A percentile compares a stretch with the other conserved stretches of the same genome.
Evolutionary conservation across 1,140 invertebrate species (phyloP).

Genomic region (Sitobion miscanthi): DNA sequence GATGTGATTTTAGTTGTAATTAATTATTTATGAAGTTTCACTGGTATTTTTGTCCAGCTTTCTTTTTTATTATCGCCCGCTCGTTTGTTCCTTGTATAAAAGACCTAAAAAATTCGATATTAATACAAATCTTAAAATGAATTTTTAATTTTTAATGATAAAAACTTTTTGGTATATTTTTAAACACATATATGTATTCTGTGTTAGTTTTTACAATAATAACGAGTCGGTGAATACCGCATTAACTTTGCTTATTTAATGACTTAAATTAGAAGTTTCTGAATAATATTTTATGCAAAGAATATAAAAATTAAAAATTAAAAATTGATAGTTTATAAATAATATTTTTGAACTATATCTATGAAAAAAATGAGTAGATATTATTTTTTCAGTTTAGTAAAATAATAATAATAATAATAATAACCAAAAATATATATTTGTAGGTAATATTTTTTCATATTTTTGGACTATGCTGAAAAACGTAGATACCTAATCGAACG

Average conservation of each 20-base stretch:
- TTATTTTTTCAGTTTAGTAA: too few species aligned
- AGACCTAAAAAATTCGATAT: neutral
- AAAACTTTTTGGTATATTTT: slow-evolving; percentile 3
- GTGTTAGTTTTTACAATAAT: neutral
- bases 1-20: neutral
- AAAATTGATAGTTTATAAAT: neutral
- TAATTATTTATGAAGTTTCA: neutral
- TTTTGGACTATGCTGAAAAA: neutral
- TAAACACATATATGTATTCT: neutral
- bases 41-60: neutral
- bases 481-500: neutral
- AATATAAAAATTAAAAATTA: neutral
- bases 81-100: neutral
- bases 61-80: neutral
- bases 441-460: too few species aligned
- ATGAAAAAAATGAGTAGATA: too few species aligned
- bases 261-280: neutral
- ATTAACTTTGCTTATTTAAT: neutral
- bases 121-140: slow-evolving; percentile 3
- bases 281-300: neutral
- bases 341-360: too few species aligned
- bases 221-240: neutral
- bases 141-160: neutral
- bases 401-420: too few species aligned
- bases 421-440: too few species aligned